These are phyloP conservation scores for Bombus huntii DNA, from an alignment of 1,140 invertebrate genomes.

Conservation along the genomic window DNA sequence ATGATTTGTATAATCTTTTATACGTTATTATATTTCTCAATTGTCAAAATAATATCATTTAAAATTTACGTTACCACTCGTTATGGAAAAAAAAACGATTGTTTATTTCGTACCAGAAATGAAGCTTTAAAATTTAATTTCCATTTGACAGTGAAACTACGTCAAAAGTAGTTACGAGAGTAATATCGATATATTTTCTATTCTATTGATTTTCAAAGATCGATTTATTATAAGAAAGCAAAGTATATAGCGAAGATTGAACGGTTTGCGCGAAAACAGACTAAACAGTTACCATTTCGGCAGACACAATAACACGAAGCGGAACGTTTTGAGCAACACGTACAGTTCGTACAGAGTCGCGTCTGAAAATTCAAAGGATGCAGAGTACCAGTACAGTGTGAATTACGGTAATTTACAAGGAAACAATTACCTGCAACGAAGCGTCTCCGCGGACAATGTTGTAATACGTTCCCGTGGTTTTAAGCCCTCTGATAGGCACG, in stretches of 20 bases:
- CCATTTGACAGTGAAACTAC: not conserved
- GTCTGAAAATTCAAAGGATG: conserved; percentile 68
- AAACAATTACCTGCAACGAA: conserved; percentile 74
- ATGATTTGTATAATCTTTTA: no score
- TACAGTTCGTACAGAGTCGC: conserved; percentile 48
- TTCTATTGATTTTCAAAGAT: not conserved
- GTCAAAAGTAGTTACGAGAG: not conserved
- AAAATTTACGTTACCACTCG: no score
- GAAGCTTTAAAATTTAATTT: not conserved
- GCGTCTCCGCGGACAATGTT: conserved; percentile 81
- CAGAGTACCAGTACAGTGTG: conserved; percentile 65
- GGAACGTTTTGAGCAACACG: conserved; percentile 70
- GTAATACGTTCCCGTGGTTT: conserved; percentile 87
- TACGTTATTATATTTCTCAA: no score
- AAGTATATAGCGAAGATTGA: not conserved
- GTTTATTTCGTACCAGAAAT: not conserved
- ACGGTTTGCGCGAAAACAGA: not conserved
- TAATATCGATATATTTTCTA: not conserved
- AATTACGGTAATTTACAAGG: conserved; percentile 65
- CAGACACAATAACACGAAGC: conserved; percentile 59
- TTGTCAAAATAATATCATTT: no score
- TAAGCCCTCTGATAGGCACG: conserved; percentile 92
- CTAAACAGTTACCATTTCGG: conserved; percentile 37
- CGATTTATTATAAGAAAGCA: not conserved
- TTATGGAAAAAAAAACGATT: no score